Evolutionary conservation across 2,888 invertebrate genomes (phyloP).

Genomic region (Netelia fuscicornis): DNA sequence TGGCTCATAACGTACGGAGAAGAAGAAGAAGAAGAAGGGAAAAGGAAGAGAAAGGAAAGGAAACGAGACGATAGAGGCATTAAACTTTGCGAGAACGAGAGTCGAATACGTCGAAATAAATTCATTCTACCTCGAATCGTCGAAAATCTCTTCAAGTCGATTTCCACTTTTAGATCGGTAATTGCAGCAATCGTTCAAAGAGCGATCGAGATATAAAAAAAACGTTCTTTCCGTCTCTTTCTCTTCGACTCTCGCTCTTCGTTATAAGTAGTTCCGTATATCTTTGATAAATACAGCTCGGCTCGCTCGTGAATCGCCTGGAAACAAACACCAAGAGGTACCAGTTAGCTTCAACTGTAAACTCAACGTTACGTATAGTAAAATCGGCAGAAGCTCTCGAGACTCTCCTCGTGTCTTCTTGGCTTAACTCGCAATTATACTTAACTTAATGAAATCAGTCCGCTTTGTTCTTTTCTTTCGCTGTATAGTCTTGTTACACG

Average conservation of each 20-base stretch:
- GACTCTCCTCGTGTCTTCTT: not conserved
- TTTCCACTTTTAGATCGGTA: constrained; percentile 13
- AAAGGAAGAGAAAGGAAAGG: not conserved
- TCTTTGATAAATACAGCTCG: constrained; percentile 1
- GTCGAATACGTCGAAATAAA: not conserved
- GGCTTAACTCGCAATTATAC: constrained; percentile 15
- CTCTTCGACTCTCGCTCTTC: no score
- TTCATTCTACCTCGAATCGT: not conserved
- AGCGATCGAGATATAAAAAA: constrained; percentile 26
- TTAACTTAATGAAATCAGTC: constrained; percentile 45
- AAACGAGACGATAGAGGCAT: not conserved
- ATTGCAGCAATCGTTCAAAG: constrained; percentile 40
- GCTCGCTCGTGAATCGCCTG: not conserved
- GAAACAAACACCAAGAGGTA: not conserved
- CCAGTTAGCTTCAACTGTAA: not conserved
- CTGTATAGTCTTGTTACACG: no score
- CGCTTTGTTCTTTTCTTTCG: constrained; percentile 15
- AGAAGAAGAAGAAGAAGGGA: constrained; percentile 15
- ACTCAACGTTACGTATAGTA: not conserved
- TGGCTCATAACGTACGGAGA: constrained; percentile 26
- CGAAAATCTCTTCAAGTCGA: not conserved
- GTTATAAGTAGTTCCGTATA: not conserved
- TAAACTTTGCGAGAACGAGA: not conserved
- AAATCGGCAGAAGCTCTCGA: not conserved
- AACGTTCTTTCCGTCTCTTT: no score